These are phyloP conservation scores for Sinocyclocheilus rhinocerous DNA, from an alignment of 2,113 vertebrate species.

Conservation along the genomic window DNA sequence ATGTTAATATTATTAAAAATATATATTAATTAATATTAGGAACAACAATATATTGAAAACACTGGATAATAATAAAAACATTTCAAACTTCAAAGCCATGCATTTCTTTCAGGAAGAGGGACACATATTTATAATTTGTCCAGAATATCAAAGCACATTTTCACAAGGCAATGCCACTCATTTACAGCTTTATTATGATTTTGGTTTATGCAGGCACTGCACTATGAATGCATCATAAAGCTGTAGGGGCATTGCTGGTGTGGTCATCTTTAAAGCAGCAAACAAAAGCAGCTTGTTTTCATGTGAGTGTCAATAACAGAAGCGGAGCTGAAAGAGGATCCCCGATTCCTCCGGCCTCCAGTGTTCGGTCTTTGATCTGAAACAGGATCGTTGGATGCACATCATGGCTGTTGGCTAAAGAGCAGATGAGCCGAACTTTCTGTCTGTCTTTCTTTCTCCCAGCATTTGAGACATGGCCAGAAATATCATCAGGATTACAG, in stretches of 20 bases:
- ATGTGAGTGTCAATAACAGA: constrained; percentile 57
- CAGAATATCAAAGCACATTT: no score
- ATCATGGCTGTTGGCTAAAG: constrained; percentile 1
- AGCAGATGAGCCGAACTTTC: background rate
- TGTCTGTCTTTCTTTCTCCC: background rate
- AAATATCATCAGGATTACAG: background rate
- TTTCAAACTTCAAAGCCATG: no score
- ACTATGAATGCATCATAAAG: constrained; percentile 3
- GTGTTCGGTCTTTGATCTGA: constrained; percentile 50
- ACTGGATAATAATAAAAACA: no score
- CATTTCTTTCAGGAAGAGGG: no score
- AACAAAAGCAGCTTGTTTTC: constrained; percentile 39
- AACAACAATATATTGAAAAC: no score
- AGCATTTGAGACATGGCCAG: background rate
- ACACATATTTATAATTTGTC: no score
- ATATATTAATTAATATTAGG: no score
- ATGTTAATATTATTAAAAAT: no score
- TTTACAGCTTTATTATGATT: no score
- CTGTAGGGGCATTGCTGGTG: background rate
- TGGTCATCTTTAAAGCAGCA: constrained; percentile 49
- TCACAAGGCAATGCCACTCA: no score
- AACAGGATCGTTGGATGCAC: constrained; percentile 21
- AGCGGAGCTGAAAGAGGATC: constrained; percentile 58
- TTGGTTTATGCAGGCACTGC: background rate
- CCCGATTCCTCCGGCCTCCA: constrained; percentile 42